Evolutionary conservation across 2,888 invertebrate species (phyloP).

Genomic region (Apodemia zela): DNA sequence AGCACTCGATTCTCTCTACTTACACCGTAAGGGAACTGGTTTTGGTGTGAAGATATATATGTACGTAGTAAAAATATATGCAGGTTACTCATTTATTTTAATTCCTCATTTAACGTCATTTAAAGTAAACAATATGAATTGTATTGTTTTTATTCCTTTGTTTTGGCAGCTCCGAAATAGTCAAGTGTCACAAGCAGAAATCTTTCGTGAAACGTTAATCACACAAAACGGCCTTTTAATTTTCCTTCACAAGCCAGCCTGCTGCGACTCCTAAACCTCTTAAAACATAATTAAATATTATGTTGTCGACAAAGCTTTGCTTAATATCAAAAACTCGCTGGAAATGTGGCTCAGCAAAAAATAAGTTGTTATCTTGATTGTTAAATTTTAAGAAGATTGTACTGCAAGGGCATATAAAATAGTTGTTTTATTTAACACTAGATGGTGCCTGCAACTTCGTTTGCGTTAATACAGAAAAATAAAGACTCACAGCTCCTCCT

Average conservation of each 20-base stretch:
- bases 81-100: too few relatives aligned
- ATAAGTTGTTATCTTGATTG: constrained; percentile 21
- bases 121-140: too few relatives aligned
- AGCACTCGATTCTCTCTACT: too few relatives aligned
- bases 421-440: background rate
- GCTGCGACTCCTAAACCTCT: constrained; percentile 4
- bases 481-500: too few relatives aligned
- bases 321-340: constrained; percentile 1
- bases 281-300: constrained; percentile 14
- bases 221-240: constrained; percentile 14
- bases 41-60: too few relatives aligned
- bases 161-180: background rate
- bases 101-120: too few relatives aligned
- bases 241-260: constrained; percentile 3
- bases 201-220: constrained; percentile 4
- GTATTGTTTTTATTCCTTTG: background rate
- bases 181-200: background rate
- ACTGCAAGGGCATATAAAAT: constrained; percentile 7
- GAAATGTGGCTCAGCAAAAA: constrained; percentile 20
- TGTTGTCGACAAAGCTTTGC: constrained; percentile 14
- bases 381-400: constrained; percentile 15
- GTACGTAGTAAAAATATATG: background rate
- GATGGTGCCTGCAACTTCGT: too few relatives aligned
- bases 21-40: too few relatives aligned
- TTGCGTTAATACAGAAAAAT: too few relatives aligned